A percentile compares a stretch with the other conserved stretches of the same genome.
phyloP scores from a whole-genome alignment of 2,797 vertebrate species.

The Apogon hyalosoma region DNA sequence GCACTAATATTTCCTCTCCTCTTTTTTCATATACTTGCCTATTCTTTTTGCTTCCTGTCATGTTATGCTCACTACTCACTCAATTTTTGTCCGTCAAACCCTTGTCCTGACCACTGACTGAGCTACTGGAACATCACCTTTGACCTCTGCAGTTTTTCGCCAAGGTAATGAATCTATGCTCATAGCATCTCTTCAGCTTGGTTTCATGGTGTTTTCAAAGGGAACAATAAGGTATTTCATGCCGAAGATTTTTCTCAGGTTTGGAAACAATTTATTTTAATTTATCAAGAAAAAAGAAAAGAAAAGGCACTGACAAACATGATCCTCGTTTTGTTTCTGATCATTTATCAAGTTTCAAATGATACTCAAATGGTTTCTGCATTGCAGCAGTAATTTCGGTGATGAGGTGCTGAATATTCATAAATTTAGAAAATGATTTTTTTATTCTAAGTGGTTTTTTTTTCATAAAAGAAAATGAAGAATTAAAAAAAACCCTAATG shows the following conservation, averaged over 20 bases:
- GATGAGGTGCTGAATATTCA: conserved; percentile 37
- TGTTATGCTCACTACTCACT: conserved; percentile 86
- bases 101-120: conserved; percentile 89
- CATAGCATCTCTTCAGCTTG: conserved; percentile 77
- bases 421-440: conserved; percentile 6
- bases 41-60: conserved; percentile 85
- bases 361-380: conserved; percentile 37
- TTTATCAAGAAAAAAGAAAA: conserved; percentile 9
- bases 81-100: conserved; percentile 87
- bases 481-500: too few species aligned
- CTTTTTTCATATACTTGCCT: conserved; percentile 77
- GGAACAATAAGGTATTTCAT: conserved; percentile 34
- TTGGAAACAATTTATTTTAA: conserved; percentile 14
- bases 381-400: conserved; percentile 10
- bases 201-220: conserved; percentile 75
- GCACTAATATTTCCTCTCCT: conserved; percentile 84
- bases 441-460: not conserved
- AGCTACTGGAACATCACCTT: conserved; percentile 87
- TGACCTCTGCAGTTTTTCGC: conserved; percentile 86
- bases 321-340: conserved; percentile 33
- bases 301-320: conserved; percentile 24
- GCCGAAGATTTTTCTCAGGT: conserved; percentile 36
- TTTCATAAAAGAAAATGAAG: too few species aligned
- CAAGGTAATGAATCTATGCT: conserved; percentile 87
- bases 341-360: conserved; percentile 30